Evolutionary conservation across 1,140 invertebrate genomes (phyloP).

Genomic region (Macrostomum lignano): DNA sequence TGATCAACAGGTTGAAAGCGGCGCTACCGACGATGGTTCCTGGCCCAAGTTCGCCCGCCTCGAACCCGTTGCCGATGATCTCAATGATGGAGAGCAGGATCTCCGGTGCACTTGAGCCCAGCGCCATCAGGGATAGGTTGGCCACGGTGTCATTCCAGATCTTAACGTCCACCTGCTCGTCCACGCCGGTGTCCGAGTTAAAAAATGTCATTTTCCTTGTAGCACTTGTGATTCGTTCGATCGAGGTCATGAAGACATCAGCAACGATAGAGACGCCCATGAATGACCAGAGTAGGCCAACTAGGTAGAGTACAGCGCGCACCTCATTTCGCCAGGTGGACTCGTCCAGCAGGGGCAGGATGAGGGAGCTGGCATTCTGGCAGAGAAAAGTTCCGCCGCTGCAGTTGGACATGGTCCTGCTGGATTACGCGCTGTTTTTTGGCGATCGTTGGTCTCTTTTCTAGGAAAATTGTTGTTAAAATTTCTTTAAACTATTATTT

Average conservation of each 20-base stretch:
- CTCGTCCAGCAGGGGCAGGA: too few relatives aligned
- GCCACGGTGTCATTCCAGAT: constrained; percentile 33
- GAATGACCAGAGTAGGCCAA: constrained; percentile 33
- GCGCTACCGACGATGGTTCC: constrained; percentile 31
- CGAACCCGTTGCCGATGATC: constrained; percentile 10
- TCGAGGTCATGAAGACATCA: constrained; percentile 36
- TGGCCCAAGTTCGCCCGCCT: constrained; percentile 16
- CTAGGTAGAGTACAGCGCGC: constrained; percentile 34
- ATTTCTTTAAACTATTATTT: too few relatives aligned
- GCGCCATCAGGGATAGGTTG: constrained; percentile 31
- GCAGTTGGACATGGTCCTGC: too few relatives aligned
- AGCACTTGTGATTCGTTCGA: constrained; percentile 39
- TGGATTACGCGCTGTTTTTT: too few relatives aligned
- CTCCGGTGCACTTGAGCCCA: constrained; percentile 31
- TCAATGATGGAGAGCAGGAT: constrained; percentile 31
- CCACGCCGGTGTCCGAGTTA: too few relatives aligned
- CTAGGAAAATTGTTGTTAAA: too few relatives aligned
- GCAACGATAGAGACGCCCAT: constrained; percentile 35
- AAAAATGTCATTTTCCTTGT: too few relatives aligned
- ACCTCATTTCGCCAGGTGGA: too few relatives aligned
- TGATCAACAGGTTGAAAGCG: constrained; percentile 30
- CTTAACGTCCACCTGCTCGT: constrained; percentile 15
- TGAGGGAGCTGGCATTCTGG: too few relatives aligned
- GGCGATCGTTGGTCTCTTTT: too few relatives aligned
- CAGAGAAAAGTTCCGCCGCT: too few relatives aligned